These are phyloP conservation scores for Lycodopsis pacificus DNA, from an alignment of 2,797 vertebrate genomes.

Conservation along the genomic window DNA sequence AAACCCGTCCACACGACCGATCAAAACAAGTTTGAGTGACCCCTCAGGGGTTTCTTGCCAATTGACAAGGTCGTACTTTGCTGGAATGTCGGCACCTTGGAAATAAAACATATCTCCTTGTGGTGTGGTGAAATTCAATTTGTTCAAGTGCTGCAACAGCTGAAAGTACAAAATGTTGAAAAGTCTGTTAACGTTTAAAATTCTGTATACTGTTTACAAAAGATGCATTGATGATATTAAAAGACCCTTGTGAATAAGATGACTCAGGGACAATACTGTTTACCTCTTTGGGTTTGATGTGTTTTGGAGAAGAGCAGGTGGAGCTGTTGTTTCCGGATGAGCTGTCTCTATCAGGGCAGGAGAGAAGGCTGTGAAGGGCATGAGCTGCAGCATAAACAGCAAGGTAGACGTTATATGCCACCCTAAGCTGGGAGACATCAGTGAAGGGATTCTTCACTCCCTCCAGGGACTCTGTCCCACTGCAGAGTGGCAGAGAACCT, in stretches of 20 bases:
- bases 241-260: neutral
- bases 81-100: slow-evolving; percentile 69
- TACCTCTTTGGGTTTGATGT: slow-evolving; percentile 69
- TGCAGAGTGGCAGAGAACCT: slow-evolving; percentile 62
- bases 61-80: slow-evolving; percentile 84
- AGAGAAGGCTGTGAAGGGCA: slow-evolving; percentile 75
- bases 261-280: neutral
- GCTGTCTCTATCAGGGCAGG: slow-evolving; percentile 51
- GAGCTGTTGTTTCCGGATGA: slow-evolving; percentile 18
- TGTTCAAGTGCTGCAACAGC: slow-evolving; percentile 73
- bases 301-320: slow-evolving; percentile 51
- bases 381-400: slow-evolving; percentile 81
- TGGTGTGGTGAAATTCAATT: slow-evolving; percentile 76
- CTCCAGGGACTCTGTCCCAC: slow-evolving; percentile 71
- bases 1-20: slow-evolving; percentile 79
- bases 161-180: slow-evolving; percentile 35
- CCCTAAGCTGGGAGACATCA: slow-evolving; percentile 73
- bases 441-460: slow-evolving; percentile 61
- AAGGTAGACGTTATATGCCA: slow-evolving; percentile 78
- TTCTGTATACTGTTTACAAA: neutral
- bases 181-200: neutral
- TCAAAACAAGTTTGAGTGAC: slow-evolving; percentile 58
- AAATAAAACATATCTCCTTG: slow-evolving; percentile 78
- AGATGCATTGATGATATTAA: neutral
- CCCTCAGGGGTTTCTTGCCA: slow-evolving; percentile 77